These are phyloP conservation scores for Xiphophorus couchianus DNA, from an alignment of 2,113 vertebrate species.

Conservation along the genomic window DNA sequence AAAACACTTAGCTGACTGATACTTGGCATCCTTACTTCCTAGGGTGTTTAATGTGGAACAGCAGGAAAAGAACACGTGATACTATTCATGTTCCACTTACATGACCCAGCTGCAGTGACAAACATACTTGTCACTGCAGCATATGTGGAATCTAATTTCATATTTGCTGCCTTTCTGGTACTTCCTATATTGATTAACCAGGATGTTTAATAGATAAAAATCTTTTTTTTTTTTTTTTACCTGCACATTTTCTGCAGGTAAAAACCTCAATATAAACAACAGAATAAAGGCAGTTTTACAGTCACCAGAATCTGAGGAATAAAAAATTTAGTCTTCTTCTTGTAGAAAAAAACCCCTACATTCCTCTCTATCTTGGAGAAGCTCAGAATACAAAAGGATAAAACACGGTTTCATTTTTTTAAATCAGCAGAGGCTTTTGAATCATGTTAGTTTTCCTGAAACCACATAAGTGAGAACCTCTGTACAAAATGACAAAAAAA, in stretches of 20 bases:
- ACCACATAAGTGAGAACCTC: constrained; percentile 16
- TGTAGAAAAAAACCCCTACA: not conserved
- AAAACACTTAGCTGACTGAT: not conserved
- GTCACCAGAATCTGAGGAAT: not conserved
- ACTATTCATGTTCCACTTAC: constrained; percentile 1
- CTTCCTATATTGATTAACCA: not conserved
- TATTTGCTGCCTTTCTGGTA: not conserved
- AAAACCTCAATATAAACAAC: not conserved
- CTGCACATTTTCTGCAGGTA: not conserved
- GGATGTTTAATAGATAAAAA: not conserved
- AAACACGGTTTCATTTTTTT: not conserved
- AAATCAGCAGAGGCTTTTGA: constrained; percentile 7
- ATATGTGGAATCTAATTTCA: constrained; percentile 1
- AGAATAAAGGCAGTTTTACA: not conserved
- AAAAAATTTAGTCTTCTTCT: not conserved
- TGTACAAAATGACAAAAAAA: constrained; percentile 19
- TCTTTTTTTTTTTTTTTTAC: not conserved
- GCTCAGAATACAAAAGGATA: not conserved
- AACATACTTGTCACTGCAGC: not conserved
- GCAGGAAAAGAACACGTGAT: not conserved
- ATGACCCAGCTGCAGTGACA: constrained; percentile 1
- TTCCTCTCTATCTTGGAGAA: too few relatives aligned
- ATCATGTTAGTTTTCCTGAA: constrained; percentile 6
- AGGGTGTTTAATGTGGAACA: not conserved
- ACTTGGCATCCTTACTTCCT: constrained; percentile 3